Evolutionary conservation across 2,888 invertebrate genomes (phyloP), one percentile per base, ranked within the genome.

Genomic region (Drosophila birchii): DNA sequence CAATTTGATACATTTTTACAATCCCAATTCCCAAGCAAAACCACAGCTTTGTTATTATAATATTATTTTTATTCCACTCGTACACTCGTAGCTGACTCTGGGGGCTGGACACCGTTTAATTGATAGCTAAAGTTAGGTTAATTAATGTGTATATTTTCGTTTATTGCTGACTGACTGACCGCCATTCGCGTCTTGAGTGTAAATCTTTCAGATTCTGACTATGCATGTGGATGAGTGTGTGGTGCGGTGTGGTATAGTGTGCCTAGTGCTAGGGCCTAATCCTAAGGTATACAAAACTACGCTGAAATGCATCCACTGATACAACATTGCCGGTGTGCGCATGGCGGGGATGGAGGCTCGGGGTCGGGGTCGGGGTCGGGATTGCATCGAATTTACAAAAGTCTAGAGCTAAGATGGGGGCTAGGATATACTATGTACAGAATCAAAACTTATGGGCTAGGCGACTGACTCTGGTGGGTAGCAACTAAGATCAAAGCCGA

Each of bases 201-300:
- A 83, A 81, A 88, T 86, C 86, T 86, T 86, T 74, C 68, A 88
- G 88, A 86, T 84, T 84, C 79, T 82, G 79, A 78, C 88, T 88
- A 81, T 76, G 78, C 75, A 66, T 62, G 44, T 58, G 45, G 51
- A 53, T 36, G 29, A 18, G 41, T 78, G 68, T 60, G 59, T 75
- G 51, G 64, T 60, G 54, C 78, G 47, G 29, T 29, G 29, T 1
- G 29, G 68, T 58, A 57, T 77, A 47, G 64, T 58, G 54, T 81
- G 47, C 49, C 29, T 45, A 45, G 56, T 41, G 44, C 39, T 76
- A 78, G 53, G 67, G 43, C 81, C 84, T 79, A 75, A 45, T 26
- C 14, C 69, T 75, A 81, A 32, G 51, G 63, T 78, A 57, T 71
- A 79, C 67, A 58, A 57, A 51, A 67, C 39, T 58, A 55, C 66